Conservation (phyloP, 2,113 vertebrate species). For the Phainopepla nitens region DNA sequence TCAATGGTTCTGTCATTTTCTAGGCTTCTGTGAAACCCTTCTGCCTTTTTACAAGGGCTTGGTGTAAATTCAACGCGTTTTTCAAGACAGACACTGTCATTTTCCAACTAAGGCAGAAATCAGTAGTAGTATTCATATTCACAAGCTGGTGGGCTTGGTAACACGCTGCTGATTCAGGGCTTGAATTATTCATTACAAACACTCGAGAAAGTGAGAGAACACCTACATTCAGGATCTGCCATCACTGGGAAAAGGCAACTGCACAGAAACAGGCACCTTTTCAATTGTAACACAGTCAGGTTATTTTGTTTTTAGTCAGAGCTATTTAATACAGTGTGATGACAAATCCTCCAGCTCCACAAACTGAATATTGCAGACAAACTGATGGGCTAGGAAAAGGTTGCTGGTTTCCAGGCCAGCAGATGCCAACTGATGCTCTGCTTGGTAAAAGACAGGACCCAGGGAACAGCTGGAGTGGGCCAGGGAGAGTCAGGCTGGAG, state of each 20-base stretch:
- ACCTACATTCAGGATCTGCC: background rate
- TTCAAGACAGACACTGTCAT: background rate
- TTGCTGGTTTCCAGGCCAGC: background rate
- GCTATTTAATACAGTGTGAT: background rate
- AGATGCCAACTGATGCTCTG: background rate
- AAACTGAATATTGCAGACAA: background rate
- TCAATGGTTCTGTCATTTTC: background rate
- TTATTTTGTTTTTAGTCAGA: background rate
- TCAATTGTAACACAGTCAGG: background rate
- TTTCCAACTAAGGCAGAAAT: background rate
- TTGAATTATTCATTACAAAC: conserved; percentile 26
- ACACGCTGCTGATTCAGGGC: background rate
- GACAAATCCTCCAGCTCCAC: background rate
- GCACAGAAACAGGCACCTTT: background rate
- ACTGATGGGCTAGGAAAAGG: background rate
- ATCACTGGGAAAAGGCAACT: background rate
- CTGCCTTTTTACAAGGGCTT: background rate
- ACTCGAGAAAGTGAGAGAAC: background rate
- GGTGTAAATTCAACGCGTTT: background rate
- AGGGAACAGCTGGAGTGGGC: fast-evolving
- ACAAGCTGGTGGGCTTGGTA: background rate
- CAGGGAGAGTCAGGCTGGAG: fast-evolving
- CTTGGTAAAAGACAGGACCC: background rate
- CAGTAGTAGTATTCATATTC: background rate
- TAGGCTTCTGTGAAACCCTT: background rate